A percentile compares a stretch with the other conserved stretches of the same genome.
Evolutionary conservation across 2,113 vertebrate genomes (phyloP).

Genomic region (Columba livia): DNA sequence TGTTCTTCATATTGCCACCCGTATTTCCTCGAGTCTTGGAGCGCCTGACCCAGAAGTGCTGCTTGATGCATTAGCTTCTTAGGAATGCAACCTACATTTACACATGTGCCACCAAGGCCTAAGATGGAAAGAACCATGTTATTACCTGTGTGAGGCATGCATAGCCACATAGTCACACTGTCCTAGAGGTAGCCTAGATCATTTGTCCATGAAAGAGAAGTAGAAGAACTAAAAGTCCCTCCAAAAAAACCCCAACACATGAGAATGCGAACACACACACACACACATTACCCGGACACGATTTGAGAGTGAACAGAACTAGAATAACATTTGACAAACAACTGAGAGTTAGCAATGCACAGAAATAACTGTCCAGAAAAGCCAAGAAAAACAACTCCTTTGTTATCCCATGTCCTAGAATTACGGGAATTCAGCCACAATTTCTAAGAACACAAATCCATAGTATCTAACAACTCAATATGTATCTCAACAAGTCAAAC

Average conservation of each 20-base stretch:
- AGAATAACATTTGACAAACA: neutral
- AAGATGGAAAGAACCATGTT: neutral
- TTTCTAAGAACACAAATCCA: neutral
- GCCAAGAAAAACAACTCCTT: neutral
- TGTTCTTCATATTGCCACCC: conserved; percentile 90
- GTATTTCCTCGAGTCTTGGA: conserved; percentile 88
- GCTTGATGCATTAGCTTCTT: conserved; percentile 99
- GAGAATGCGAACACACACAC: neutral
- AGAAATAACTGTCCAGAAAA: neutral
- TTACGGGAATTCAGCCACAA: neutral
- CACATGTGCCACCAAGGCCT: conserved; percentile 97
- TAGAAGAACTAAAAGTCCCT: neutral
- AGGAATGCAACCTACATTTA: conserved; percentile 96
- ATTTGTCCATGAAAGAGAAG: neutral
- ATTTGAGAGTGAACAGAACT: neutral
- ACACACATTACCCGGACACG: rapidly evolving
- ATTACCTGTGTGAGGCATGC: neutral
- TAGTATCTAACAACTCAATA: neutral
- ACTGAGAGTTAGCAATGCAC: neutral
- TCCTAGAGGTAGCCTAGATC: neutral
- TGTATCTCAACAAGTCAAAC: neutral
- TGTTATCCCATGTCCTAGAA: neutral
- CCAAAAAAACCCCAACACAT: neutral
- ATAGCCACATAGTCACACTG: neutral
- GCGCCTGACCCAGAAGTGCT: conserved; percentile 84